These are phyloP conservation scores for Eupeodes luniger DNA, from an alignment of 2,888 invertebrate genomes.

Conservation along the genomic window DNA sequence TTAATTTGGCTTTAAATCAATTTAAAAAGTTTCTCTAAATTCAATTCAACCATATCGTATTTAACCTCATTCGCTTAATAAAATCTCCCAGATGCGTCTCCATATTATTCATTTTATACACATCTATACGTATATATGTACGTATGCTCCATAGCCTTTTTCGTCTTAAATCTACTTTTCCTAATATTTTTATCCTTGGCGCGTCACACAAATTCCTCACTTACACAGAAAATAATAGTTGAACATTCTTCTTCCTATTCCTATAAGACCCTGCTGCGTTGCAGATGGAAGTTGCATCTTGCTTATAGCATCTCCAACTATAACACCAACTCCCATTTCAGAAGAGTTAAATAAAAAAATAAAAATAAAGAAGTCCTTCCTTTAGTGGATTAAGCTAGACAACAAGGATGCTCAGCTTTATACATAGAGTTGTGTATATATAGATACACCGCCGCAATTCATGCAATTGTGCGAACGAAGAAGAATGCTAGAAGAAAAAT, in stretches of 20 bases:
- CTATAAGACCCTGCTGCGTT: not conserved
- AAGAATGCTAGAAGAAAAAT: constrained; percentile 44
- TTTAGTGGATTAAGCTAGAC: constrained; percentile 30
- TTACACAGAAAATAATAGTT: constrained; percentile 63
- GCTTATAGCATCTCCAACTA: too few species aligned
- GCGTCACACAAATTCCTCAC: constrained; percentile 47
- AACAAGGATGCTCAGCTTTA: constrained; percentile 52
- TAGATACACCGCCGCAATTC: constrained; percentile 24
- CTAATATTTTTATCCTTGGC: constrained; percentile 19
- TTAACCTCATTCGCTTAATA: constrained; percentile 57
- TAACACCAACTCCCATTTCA: too few species aligned
- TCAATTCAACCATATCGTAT: constrained; percentile 22
- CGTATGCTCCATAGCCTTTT: not conserved
- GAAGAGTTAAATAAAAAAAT: not conserved
- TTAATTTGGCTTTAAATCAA: constrained; percentile 27
- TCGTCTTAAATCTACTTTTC: constrained; percentile 33
- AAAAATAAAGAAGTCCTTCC: constrained; percentile 4
- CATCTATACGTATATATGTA: not conserved
- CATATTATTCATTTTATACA: not conserved
- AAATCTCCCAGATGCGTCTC: constrained; percentile 21
- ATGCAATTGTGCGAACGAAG: constrained; percentile 42
- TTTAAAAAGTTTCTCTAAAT: not conserved
- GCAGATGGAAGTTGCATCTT: constrained; percentile 15
- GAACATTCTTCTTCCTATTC: constrained; percentile 40
- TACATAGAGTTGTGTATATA: too few species aligned